Evolutionary conservation across 2,797 vertebrate species (phyloP), one percentile per base, ranked within the genome.

Genomic region (Holocentrus rufus): DNA sequence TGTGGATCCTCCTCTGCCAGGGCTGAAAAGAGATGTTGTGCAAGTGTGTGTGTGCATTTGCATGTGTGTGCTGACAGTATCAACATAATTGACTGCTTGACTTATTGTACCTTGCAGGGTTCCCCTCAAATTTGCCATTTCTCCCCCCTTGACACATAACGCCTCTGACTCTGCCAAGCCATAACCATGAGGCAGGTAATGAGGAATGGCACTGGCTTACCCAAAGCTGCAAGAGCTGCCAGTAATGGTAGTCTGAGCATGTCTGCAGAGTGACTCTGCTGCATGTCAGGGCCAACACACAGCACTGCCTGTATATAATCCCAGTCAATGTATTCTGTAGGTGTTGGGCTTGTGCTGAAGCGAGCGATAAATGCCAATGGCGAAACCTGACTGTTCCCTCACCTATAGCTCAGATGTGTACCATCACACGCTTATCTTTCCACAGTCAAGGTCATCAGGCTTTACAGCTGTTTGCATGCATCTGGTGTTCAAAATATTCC

Each of bases 1-100:
- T 82, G 73, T 18, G 61, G 59, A 22, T n/a, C 7, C 58, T 27
- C 7, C 67, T 75, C 75, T 57, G 84, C 72, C 69, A 86, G 49
- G 36, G 49, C 85, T 88, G 36, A 22, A 67, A 13, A 39, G 42
- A 20, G 14, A 25, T 13, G 5, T 71, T n/a, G 9, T 69, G 34
- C 34, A 44, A 60, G 20, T 34, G 22, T 50, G 17, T 31, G 61
- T 65, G 62, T 65, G 39, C 44, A 17, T 46, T 46, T 46, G 44
- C 44, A 17, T 46, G 22, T 57, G 42, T 67, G 53, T 55, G 50
- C 31, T 30, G 53, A 36, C 47, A 49, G 6, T 14, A 46, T 46
- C 7, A 57, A 44, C 23, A 46, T 53, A 56, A 31, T 17, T 56
- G 52, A 46, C 56, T 50, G 7, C 17, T 34, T 47, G 44, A 3